These are phyloP conservation scores for Pristionchus entomophagus DNA, from an alignment of 2,888 invertebrate species.

Conservation along the genomic window DNA sequence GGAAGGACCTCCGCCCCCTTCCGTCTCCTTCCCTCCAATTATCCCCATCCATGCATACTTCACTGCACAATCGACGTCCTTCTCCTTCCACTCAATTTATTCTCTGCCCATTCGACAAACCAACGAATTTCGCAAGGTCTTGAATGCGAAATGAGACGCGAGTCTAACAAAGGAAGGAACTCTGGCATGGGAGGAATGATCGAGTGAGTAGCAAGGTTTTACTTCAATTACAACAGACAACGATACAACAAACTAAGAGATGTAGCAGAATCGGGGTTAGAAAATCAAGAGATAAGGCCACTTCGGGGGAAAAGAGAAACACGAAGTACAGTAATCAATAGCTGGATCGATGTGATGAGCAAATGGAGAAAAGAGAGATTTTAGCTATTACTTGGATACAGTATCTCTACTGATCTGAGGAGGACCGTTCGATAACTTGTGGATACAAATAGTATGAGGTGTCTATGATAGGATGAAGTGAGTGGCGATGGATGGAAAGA, in stretches of 20 bases:
- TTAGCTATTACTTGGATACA: neutral
- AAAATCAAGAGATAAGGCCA: neutral
- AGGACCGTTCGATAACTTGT: neutral
- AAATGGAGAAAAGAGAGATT: constrained; percentile 18
- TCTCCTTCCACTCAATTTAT: constrained; percentile 26
- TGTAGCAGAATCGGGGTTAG: neutral
- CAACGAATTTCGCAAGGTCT: constrained; percentile 32
- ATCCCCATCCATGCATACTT: constrained; percentile 37
- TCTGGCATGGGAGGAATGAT: neutral
- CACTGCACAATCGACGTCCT: constrained; percentile 40
- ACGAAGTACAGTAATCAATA: neutral
- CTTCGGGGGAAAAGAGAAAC: neutral
- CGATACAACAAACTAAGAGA: neutral
- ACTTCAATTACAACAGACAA: neutral
- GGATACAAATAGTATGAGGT: neutral
- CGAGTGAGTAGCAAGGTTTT: neutral
- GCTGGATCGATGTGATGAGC: neutral
- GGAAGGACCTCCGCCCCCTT: neutral
- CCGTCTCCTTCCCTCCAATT: constrained; percentile 24
- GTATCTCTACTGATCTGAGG: neutral
- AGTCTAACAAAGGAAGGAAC: constrained; percentile 19
- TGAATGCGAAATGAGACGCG: constrained; percentile 16
- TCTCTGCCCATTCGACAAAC: constrained; percentile 20
- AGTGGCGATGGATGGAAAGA: neutral
- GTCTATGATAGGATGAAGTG: constrained; percentile 8